phyloP scores from a whole-genome alignment of 1,140 invertebrate genomes.

The Uloborus diversus region DNA sequence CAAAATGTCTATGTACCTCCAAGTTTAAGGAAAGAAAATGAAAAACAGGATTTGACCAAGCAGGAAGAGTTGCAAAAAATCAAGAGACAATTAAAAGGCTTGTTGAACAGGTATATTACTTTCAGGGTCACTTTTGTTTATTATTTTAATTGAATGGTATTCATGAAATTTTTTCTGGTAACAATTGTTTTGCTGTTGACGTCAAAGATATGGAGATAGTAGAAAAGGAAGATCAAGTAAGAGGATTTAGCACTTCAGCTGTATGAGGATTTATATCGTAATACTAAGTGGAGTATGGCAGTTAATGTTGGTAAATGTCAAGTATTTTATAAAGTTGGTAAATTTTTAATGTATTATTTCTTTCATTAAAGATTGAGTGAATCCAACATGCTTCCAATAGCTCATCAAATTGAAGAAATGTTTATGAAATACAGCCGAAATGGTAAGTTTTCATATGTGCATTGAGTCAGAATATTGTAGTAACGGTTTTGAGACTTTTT shows the following conservation, averaged over 20 bases:
- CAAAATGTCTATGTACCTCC: slow-evolving; percentile 83
- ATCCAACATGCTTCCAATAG: slow-evolving; percentile 85
- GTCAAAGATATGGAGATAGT: too few species aligned
- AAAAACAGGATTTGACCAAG: slow-evolving; percentile 67
- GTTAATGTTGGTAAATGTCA: too few species aligned
- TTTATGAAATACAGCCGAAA: slow-evolving; percentile 63
- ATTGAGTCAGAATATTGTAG: neutral
- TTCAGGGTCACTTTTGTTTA: too few species aligned
- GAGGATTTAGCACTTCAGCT: too few species aligned
- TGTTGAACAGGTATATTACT: slow-evolving; percentile 76
- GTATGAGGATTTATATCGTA: too few species aligned
- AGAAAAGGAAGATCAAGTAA: too few species aligned
- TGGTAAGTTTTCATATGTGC: slow-evolving; percentile 43
- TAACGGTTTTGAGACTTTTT: too few species aligned
- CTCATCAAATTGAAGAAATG: slow-evolving; percentile 70
- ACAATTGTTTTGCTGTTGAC: too few species aligned
- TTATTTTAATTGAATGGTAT: too few species aligned
- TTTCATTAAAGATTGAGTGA: slow-evolving; percentile 80
- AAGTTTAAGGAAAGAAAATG: slow-evolving; percentile 69
- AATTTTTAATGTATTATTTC: slow-evolving; percentile 21
- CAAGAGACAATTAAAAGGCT: slow-evolving; percentile 83
- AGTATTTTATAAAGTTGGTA: neutral
- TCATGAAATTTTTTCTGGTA: too few species aligned
- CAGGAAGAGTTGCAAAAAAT: slow-evolving; percentile 73
- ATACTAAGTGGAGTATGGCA: too few species aligned